Percentiles rank a stretch among this genome's conserved stretches.
These are phyloP conservation scores for Verasper variegatus DNA, from an alignment of 2,113 vertebrate genomes.

Conservation along the genomic window DNA sequence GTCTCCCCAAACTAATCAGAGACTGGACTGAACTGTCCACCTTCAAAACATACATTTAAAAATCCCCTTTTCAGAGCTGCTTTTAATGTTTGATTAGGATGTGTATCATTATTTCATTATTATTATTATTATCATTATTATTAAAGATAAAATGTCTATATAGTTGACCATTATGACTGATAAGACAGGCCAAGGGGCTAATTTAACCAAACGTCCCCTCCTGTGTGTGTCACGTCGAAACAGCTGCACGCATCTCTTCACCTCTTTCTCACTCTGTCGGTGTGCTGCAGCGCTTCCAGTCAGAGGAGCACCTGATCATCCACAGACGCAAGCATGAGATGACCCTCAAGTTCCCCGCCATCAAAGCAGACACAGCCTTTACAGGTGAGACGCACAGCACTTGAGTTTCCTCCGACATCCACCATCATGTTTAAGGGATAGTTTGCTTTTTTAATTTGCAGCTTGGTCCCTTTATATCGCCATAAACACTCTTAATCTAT, in stretches of 20 bases:
- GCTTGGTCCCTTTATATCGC: background rate
- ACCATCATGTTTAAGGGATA: no score
- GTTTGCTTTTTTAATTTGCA: background rate
- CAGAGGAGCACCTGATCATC: conserved; percentile 97
- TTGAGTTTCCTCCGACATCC: no score
- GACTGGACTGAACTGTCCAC: no score
- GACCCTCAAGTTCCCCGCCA: conserved; percentile 96
- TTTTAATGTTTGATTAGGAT: no score
- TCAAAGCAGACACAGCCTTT: conserved; percentile 93
- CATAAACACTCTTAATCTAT: background rate
- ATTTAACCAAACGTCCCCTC: conserved; percentile 18
- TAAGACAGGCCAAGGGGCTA: conserved; percentile 15
- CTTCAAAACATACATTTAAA: no score
- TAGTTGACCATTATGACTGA: background rate
- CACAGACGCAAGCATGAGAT: conserved; percentile 99
- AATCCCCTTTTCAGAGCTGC: no score
- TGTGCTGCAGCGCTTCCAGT: conserved; percentile 91
- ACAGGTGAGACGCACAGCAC: conserved; percentile 83
- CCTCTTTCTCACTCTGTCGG: conserved; percentile 70
- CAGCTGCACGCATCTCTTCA: conserved; percentile 55
- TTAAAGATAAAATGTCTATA: background rate
- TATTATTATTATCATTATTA: background rate
- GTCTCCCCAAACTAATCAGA: no score
- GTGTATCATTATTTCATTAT: no score
- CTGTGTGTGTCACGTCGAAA: conserved; percentile 9